Evolutionary conservation across 2,888 invertebrate genomes (phyloP).

Genomic region (Dascillus cervinus): DNA sequence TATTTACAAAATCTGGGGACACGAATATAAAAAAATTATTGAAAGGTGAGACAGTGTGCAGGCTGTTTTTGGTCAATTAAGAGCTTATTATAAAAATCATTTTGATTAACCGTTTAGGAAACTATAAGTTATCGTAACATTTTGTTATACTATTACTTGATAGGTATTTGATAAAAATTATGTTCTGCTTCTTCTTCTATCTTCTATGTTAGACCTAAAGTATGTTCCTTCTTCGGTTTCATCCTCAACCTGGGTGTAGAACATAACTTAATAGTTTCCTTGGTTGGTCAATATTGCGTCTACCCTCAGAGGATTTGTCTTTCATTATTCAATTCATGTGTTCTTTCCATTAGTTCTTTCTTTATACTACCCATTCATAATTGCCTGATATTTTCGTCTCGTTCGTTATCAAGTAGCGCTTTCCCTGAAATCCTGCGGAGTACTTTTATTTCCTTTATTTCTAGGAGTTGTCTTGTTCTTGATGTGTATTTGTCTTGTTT

Average conservation of each 20-base stretch:
- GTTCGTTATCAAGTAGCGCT: not conserved
- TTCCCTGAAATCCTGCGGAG: not conserved
- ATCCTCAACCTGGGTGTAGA: not conserved
- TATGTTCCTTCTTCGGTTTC: not conserved
- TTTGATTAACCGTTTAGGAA: no score
- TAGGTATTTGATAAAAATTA: no score
- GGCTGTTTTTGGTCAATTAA: no score
- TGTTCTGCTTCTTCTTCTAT: no score
- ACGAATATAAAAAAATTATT: slow-evolving; percentile 52
- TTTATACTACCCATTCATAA: not conserved
- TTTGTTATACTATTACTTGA: no score
- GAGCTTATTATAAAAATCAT: not conserved
- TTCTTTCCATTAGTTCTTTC: not conserved
- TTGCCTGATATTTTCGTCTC: not conserved
- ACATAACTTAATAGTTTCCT: not conserved
- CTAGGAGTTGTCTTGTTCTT: not conserved
- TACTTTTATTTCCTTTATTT: not conserved
- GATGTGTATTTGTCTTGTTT: not conserved
- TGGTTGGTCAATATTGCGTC: not conserved
- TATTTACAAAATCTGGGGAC: slow-evolving; percentile 63
- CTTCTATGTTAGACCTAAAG: no score
- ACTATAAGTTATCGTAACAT: no score
- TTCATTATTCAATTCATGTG: not conserved
- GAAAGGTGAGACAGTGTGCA: slow-evolving; percentile 19
- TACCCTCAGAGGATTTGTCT: not conserved